Conservation (phyloP, 2,797 vertebrate species). For the Ambastaia sidthimunki region DNA sequence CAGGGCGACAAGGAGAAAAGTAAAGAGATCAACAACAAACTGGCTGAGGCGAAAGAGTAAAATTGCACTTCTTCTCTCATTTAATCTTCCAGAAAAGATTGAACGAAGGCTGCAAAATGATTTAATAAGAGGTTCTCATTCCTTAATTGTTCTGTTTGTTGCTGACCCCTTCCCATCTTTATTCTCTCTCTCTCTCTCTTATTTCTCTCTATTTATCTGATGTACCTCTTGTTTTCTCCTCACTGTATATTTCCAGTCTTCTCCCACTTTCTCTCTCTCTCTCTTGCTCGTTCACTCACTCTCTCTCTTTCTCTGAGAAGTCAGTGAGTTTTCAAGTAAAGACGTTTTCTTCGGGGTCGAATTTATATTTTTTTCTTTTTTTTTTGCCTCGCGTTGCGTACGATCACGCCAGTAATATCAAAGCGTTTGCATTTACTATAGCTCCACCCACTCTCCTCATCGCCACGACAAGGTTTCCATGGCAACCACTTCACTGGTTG, state of each 20-base stretch:
- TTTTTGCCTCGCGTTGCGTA: constrained; percentile 61
- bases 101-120: constrained; percentile 93
- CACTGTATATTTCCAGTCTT: constrained; percentile 62
- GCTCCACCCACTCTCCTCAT: constrained; percentile 65
- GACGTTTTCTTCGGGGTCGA: constrained; percentile 54
- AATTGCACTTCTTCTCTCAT: constrained; percentile 85
- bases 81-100: constrained; percentile 66
- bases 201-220: no score
- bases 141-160: constrained; percentile 64
- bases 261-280: constrained; percentile 60
- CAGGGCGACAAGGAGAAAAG: constrained; percentile 94
- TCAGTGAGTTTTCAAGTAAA: constrained; percentile 49
- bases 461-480: constrained; percentile 75
- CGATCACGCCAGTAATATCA: constrained; percentile 61
- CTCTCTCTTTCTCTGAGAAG: constrained; percentile 28
- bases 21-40: constrained; percentile 99
- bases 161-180: constrained; percentile 31
- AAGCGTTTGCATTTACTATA: constrained; percentile 69
- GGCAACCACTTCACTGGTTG: constrained; percentile 72
- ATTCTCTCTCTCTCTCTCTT: constrained; percentile 33
- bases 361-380: constrained; percentile 66
- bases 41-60: constrained; percentile 99
- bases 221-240: neutral
- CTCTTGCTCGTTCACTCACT: constrained; percentile 19
- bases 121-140: constrained; percentile 85